Conservation (phyloP, 2,797 vertebrate species). For the Emydoidea blandingii region DNA sequence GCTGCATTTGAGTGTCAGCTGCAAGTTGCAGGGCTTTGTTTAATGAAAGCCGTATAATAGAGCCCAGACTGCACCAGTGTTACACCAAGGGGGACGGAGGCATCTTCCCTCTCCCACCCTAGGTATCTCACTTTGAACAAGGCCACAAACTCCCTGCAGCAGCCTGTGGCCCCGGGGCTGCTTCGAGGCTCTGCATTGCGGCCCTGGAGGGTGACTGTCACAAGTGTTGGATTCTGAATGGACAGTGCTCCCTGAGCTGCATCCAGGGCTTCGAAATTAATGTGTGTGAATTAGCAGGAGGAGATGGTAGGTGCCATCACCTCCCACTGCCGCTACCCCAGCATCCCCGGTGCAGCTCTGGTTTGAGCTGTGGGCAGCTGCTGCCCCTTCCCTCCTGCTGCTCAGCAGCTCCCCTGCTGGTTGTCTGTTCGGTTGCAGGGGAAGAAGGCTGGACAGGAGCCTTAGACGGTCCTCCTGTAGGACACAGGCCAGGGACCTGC, state of each 20-base stretch:
- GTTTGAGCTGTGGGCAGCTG: neutral
- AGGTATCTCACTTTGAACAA: neutral
- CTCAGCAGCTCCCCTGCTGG: neutral
- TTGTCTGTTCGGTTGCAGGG: neutral
- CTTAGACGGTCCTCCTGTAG: neutral
- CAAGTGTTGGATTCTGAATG: neutral
- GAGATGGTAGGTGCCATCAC: neutral
- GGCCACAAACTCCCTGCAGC: neutral
- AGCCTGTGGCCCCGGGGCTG: neutral
- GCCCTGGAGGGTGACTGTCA: neutral
- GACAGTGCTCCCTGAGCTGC: neutral
- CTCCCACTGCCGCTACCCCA: neutral
- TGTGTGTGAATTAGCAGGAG: neutral
- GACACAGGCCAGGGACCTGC: neutral
- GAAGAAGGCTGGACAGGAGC: neutral
- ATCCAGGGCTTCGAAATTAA: neutral
- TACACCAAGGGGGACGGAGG: neutral
- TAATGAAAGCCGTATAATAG: neutral
- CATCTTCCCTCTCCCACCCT: neutral
- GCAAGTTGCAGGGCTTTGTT: neutral
- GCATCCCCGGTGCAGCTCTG: neutral
- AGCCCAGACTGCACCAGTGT: neutral
- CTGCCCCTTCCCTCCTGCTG: neutral
- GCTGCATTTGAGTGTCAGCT: neutral
- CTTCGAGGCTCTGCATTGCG: neutral